These are phyloP conservation scores for Cossypha heuglini DNA, from an alignment of 2,797 vertebrate genomes.

Conservation along the genomic window DNA sequence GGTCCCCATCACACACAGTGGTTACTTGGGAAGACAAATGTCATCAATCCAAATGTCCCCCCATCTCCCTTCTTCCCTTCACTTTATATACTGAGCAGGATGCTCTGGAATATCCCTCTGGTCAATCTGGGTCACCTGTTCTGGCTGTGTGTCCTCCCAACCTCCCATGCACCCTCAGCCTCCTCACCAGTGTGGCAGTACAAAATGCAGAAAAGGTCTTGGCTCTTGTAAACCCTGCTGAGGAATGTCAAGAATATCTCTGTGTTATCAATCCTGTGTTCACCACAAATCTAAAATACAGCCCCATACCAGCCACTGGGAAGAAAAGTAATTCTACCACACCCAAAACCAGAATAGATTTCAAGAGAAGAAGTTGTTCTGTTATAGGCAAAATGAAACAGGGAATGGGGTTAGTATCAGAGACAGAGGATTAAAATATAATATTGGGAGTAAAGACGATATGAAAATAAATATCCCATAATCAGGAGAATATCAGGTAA, in stretches of 20 bases:
- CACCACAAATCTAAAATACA: neutral
- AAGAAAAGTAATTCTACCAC: neutral
- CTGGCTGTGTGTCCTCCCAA: neutral
- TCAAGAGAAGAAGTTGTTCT: neutral
- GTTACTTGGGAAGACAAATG: neutral
- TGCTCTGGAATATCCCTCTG: neutral
- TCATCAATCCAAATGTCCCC: neutral
- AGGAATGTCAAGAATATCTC: neutral
- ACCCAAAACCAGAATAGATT: neutral
- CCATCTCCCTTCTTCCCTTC: neutral
- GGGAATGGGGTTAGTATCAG: neutral
- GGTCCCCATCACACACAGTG: accelerated
- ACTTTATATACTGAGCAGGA: neutral
- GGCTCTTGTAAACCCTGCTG: neutral
- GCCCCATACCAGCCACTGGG: neutral
- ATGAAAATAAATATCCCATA: neutral
- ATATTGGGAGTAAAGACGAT: neutral
- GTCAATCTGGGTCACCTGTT: neutral
- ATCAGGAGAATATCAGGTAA: neutral
- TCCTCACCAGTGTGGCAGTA: accelerated
- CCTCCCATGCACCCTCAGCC: accelerated
- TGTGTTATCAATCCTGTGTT: neutral
- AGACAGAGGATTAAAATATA: neutral
- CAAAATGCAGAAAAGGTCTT: accelerated
- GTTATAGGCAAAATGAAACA: neutral